These are phyloP conservation scores for Trichacis sp. DNA, from an alignment of 2,888 invertebrate genomes.

Conservation along the genomic window DNA sequence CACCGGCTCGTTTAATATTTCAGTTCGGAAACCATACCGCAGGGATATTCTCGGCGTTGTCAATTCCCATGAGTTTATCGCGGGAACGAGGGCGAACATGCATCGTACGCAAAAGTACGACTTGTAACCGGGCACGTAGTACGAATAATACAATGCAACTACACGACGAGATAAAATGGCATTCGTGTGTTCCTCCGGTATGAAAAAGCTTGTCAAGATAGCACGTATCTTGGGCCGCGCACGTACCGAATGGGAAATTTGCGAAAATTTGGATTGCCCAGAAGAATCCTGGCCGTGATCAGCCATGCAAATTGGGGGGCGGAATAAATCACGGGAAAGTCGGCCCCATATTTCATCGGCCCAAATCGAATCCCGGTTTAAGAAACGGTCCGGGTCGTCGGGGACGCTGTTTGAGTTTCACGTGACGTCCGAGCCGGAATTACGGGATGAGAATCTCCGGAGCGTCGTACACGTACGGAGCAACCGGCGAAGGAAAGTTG, in stretches of 20 bases:
- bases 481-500: conserved; percentile 48
- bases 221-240: not conserved
- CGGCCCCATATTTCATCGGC: conserved; percentile 1
- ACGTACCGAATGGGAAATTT: not conserved
- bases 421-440: conserved; percentile 29
- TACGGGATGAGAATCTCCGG: conserved; percentile 31
- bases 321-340: conserved; percentile 1
- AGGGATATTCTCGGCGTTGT: conserved; percentile 48
- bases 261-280: conserved; percentile 1
- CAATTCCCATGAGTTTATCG: conserved; percentile 59
- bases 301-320: no score
- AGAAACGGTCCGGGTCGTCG: conserved; percentile 19
- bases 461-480: conserved; percentile 22
- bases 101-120: conserved; percentile 33
- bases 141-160: conserved; percentile 41
- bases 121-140: conserved; percentile 27
- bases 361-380: conserved; percentile 17
- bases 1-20: conserved; percentile 57
- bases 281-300: not conserved
- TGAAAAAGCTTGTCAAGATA: conserved; percentile 7
- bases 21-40: conserved; percentile 46
- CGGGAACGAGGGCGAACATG: conserved; percentile 46
- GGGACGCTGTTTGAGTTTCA: conserved; percentile 9
- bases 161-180: conserved; percentile 14
- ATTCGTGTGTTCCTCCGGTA: not conserved